Conservation (phyloP, 1,140 invertebrate species). For the Hydropsyche tenuis region DNA sequence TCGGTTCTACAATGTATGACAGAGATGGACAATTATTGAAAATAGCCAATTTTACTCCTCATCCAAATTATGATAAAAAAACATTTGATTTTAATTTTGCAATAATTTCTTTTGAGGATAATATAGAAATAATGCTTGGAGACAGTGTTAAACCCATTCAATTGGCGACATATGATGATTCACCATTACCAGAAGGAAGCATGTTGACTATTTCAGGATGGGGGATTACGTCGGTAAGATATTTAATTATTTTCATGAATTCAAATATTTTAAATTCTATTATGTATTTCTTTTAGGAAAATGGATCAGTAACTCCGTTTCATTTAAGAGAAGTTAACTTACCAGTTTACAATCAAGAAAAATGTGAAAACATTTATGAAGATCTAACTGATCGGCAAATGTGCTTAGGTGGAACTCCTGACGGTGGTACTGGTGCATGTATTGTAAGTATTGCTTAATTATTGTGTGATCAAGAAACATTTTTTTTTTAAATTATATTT, state of each 20-base stretch:
- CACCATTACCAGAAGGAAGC: conserved; percentile 20
- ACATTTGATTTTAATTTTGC: conserved; percentile 61
- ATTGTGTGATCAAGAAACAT: too few relatives aligned
- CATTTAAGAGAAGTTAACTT: conserved; percentile 38
- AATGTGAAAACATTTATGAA: conserved; percentile 28
- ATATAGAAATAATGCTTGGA: conserved; percentile 30
- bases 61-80: conserved; percentile 53
- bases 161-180: conserved; percentile 24
- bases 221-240: conserved; percentile 41
- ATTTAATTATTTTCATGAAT: neutral
- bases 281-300: conserved; percentile 16
- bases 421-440: conserved; percentile 42
- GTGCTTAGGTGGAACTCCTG: conserved; percentile 41
- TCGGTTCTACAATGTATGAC: conserved; percentile 41
- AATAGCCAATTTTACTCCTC: conserved; percentile 50
- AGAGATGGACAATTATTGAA: conserved; percentile 51
- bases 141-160: conserved; percentile 15
- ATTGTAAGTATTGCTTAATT: conserved; percentile 43
- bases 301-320: neutral
- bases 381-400: conserved; percentile 40
- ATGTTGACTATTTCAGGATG: conserved; percentile 42
- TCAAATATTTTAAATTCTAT: neutral
- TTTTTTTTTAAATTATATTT: conserved; percentile 3
- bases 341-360: conserved; percentile 26
- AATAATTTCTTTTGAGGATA: conserved; percentile 51